phyloP scores from a whole-genome alignment of 2,797 vertebrate species.

The Falco columbarius region DNA sequence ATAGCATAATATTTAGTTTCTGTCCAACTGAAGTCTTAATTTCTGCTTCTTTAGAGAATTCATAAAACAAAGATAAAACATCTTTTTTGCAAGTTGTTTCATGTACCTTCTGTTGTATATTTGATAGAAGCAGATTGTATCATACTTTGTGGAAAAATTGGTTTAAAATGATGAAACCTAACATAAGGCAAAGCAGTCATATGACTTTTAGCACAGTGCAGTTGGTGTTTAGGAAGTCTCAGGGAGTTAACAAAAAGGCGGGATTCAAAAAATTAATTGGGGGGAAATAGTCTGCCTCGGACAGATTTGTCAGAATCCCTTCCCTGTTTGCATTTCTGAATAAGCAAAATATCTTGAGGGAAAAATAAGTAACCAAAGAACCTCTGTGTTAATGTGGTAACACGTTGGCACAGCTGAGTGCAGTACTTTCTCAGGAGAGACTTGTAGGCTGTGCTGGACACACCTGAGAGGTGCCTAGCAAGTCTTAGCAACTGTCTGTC shows the following conservation, averaged over 20 bases:
- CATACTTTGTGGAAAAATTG: neutral
- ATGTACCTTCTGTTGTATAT: neutral
- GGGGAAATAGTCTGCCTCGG: neutral
- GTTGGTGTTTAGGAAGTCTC: neutral
- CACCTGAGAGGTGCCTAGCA: neutral
- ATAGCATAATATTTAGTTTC: neutral
- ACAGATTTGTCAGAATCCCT: neutral
- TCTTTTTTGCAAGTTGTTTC: neutral
- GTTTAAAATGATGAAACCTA: neutral
- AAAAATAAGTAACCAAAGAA: neutral
- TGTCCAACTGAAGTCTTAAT: constrained; percentile 43
- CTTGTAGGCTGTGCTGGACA: neutral
- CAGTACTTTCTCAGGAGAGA: neutral
- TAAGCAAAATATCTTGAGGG: neutral
- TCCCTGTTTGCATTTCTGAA: neutral
- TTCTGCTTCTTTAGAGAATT: constrained; percentile 25
- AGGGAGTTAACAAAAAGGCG: neutral
- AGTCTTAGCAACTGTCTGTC: neutral
- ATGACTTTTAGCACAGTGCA: neutral
- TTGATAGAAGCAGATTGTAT: neutral
- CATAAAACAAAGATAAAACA: constrained; percentile 30
- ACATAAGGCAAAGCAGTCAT: neutral
- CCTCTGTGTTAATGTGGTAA: neutral
- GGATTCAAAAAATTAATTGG: neutral
- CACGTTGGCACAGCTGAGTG: neutral